These are phyloP conservation scores for Drosophila kanekoi DNA, from an alignment of 2,888 invertebrate genomes.

Conservation along the genomic window DNA sequence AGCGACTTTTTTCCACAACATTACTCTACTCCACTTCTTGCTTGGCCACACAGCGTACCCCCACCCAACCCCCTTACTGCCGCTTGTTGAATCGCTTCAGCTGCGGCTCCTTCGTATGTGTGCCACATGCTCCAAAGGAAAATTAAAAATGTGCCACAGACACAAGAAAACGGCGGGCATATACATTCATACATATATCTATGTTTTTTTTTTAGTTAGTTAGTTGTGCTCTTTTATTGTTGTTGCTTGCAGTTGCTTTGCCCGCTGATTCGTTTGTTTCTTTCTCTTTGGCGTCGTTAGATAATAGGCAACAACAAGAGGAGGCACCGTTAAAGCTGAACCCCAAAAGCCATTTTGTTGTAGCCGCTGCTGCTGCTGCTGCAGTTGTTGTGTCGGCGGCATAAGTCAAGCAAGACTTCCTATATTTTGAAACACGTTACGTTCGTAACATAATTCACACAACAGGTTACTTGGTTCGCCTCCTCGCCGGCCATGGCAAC, in stretches of 20 bases:
- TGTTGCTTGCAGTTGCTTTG: conserved; percentile 34
- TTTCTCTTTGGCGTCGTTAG: conserved; percentile 68
- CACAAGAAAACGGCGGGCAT: conserved; percentile 44
- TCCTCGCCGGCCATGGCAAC: conserved; percentile 38
- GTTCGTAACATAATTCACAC: conserved; percentile 84
- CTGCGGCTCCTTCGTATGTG: conserved; percentile 56
- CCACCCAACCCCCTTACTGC: not conserved
- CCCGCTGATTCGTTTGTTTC: conserved; percentile 58
- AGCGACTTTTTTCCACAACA: conserved; percentile 61
- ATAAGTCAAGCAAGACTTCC: conserved; percentile 83
- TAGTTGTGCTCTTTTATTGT: conserved; percentile 15
- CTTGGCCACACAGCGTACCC: conserved; percentile 17
- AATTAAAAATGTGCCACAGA: conserved; percentile 72
- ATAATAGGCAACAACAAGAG: conserved; percentile 64
- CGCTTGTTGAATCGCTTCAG: not conserved
- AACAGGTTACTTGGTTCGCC: conserved; percentile 69
- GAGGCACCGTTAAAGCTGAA: conserved; percentile 69
- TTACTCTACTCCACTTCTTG: conserved; percentile 68
- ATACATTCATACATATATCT: too few species aligned
- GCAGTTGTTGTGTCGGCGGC: conserved; percentile 60
- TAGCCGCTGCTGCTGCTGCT: conserved; percentile 30
- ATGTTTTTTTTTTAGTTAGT: conserved; percentile 18
- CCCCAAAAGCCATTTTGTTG: conserved; percentile 54
- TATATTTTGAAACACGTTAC: conserved; percentile 85
- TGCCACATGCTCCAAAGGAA: conserved; percentile 65